phyloP scores from a whole-genome alignment of 2,113 vertebrate species.

The Sylvilagus bachmani region DNA sequence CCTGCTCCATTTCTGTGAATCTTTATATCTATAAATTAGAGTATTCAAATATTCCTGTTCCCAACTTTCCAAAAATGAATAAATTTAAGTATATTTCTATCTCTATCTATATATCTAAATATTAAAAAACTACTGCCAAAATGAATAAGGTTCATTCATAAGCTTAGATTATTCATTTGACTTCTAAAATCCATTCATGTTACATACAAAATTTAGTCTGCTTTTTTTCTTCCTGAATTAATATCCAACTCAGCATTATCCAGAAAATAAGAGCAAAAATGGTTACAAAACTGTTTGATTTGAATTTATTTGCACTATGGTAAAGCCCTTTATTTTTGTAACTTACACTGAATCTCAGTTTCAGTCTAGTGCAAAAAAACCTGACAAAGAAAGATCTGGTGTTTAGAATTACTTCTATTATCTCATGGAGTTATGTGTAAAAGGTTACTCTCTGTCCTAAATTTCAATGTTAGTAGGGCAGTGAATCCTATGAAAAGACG shows the following conservation, averaged over 20 bases:
- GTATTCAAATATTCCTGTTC: not conserved
- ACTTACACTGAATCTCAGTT: too few species aligned
- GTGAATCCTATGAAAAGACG: not conserved
- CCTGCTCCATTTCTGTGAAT: not conserved
- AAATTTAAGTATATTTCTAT: not conserved
- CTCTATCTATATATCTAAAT: too few species aligned
- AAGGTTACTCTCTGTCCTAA: not conserved
- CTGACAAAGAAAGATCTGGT: not conserved
- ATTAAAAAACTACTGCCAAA: not conserved
- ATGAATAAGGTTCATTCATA: not conserved
- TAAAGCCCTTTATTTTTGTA: not conserved
- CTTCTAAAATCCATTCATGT: not conserved
- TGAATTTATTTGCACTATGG: not conserved
- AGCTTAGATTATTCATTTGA: constrained; percentile 9
- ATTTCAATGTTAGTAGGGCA: not conserved
- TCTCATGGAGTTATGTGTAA: not conserved
- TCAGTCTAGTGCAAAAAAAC: not conserved
- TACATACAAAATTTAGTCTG: constrained; percentile 7
- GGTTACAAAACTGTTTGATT: not conserved
- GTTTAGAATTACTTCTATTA: not conserved
- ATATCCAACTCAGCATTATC: not conserved
- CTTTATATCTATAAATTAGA: not conserved
- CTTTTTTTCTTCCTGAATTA: constrained; percentile 34
- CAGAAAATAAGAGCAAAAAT: not conserved
- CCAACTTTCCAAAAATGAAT: not conserved